Percentiles rank a stretch among this genome's conserved stretches.
Conservation (phyloP, 2,888 invertebrate genomes). For the Melanostoma scalare region DNA sequence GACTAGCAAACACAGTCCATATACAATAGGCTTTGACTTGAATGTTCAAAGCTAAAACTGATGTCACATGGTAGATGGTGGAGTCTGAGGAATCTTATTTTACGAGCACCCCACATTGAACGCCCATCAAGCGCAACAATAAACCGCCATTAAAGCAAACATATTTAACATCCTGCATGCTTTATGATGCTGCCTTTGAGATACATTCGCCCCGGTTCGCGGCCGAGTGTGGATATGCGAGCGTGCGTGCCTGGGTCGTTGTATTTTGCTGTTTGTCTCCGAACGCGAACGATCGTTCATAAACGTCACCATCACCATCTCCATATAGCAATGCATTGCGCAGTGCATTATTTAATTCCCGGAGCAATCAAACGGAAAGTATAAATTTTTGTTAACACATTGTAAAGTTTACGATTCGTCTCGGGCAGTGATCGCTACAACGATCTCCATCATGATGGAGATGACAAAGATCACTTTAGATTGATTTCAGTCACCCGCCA, state of each 20-base stretch:
- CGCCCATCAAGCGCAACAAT: slow-evolving; percentile 40
- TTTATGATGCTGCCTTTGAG: slow-evolving; percentile 37
- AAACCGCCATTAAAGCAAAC: slow-evolving; percentile 53
- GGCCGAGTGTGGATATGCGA: background rate
- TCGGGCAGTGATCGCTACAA: slow-evolving; percentile 6
- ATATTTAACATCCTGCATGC: slow-evolving; percentile 55
- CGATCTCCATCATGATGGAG: slow-evolving; percentile 31
- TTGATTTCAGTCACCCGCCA: slow-evolving; percentile 61
- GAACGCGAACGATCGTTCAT: slow-evolving; percentile 22
- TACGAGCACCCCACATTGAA: slow-evolving; percentile 46
- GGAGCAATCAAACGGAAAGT: slow-evolving; percentile 48
- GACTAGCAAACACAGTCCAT: slow-evolving; percentile 31
- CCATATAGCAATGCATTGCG: too few species aligned
- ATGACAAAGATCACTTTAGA: slow-evolving; percentile 60
- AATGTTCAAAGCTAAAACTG: slow-evolving; percentile 12
- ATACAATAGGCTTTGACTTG: too few species aligned
- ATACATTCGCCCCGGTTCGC: slow-evolving; percentile 10
- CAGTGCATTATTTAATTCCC: slow-evolving; percentile 21
- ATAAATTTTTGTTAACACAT: slow-evolving; percentile 61
- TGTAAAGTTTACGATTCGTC: slow-evolving; percentile 57
- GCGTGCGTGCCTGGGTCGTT: slow-evolving; percentile 54
- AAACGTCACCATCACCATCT: slow-evolving; percentile 17
- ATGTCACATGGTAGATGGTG: slow-evolving; percentile 59
- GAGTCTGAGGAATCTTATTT: slow-evolving; percentile 54
- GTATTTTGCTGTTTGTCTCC: slow-evolving; percentile 9